These are phyloP conservation scores for Peromyscus attwateri DNA, from an alignment of 2,797 vertebrate genomes.

Conservation along the genomic window DNA sequence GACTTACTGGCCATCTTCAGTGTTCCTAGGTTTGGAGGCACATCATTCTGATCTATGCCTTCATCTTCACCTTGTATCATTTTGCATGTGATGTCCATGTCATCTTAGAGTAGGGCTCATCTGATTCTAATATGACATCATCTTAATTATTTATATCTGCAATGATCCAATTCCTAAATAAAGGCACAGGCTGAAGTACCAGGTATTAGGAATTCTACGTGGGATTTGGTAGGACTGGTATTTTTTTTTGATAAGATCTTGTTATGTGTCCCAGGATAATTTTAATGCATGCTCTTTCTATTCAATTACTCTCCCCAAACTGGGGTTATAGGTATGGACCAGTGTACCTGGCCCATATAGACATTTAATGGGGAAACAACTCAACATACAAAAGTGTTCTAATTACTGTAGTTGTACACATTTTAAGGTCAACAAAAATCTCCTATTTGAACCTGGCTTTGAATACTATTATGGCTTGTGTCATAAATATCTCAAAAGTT, in stretches of 20 bases:
- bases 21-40: neutral
- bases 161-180: neutral
- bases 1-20: neutral
- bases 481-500: neutral
- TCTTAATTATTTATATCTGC: neutral
- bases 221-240: neutral
- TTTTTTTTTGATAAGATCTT: neutral
- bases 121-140: neutral
- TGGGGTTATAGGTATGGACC: neutral
- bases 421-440: neutral
- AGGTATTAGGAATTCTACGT: neutral
- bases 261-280: neutral
- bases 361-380: neutral
- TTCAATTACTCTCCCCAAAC: neutral
- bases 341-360: neutral
- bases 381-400: neutral
- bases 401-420: neutral
- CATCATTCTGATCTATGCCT: neutral
- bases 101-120: neutral
- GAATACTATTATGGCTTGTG: neutral
- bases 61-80: neutral
- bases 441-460: neutral
- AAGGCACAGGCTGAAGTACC: neutral
- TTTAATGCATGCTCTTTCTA: neutral
- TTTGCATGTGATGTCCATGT: neutral